Base-by-base conservation (phyloP, 2,888 invertebrate genomes). In the Aleiodes leptofemur region DNA sequence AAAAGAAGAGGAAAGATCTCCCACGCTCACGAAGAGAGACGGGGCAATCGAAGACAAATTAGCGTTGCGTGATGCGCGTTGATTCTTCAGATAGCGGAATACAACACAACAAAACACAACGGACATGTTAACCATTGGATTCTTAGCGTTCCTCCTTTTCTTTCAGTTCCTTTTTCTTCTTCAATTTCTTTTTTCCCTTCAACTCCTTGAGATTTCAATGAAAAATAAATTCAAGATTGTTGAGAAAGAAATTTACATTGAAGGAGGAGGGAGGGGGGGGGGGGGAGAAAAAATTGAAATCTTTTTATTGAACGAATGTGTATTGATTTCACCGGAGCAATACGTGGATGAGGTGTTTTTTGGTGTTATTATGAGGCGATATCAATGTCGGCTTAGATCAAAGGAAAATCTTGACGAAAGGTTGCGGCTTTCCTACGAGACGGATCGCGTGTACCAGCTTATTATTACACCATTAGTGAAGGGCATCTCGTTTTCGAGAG, bases 61-160 rank as follows among this genome's bases (percentile, higher is more conserved):
- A 88, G 87, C 84, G 86, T 89, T 89, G 89, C 89, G 88, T 88
- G 89, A 88, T 88, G 89, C 87, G 88, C 88, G 87, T 86, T 87
- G 88, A 88, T 88, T 86, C 85, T 82, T 75, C 78, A 84, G 87
- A 88, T 87, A 87, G 87, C 84, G 86, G 85, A 88, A 87, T 85
- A 85, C 23, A 23, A 23, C 23, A 34, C 64, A 74, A 84, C 86
- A 85, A 1, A 23, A 23, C 23, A 34, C 64, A 74, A 84, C 86
- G 83, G 86, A 85, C 84, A 86, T 85, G 85, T 73, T 70, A 73
- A 72, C 68, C 77, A 76, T 76, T 77, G 74, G 76, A 72, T 64
- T 69, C 53, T 72, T 72, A 29, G 61, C 68, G 34, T 64, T 76
- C 72, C 77, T 50, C 74, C 51, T 69, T 73, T 69, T 43, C 53